Conservation (phyloP, 2,888 invertebrate species). For the Dione juno region DNA sequence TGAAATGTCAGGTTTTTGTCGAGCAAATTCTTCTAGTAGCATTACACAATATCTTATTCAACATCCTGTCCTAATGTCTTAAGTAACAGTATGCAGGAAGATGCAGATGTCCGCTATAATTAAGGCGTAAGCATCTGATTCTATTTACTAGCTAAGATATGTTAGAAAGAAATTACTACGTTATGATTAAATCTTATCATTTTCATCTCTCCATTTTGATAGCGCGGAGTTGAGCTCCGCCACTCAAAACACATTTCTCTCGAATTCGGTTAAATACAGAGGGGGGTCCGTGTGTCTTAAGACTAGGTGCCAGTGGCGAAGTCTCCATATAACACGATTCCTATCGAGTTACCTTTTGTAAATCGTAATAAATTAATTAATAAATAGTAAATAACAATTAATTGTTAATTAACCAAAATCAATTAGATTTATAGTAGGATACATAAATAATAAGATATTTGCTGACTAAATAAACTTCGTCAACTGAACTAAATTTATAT, state of each 20-base stretch:
- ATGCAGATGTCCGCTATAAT: conserved; percentile 2
- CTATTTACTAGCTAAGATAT: neutral
- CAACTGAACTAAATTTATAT: too few species aligned
- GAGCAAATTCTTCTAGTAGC: neutral
- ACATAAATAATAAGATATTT: too few species aligned
- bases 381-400: too few species aligned
- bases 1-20: neutral
- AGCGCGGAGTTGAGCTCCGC: neutral
- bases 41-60: conserved; percentile 18
- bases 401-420: too few species aligned
- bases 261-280: too few species aligned
- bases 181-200: neutral
- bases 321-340: too few species aligned
- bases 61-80: conserved; percentile 9
- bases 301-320: too few species aligned
- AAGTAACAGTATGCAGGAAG: conserved; percentile 10
- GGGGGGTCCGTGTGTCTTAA: too few species aligned
- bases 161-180: neutral
- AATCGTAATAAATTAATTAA: too few species aligned
- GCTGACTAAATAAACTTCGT: too few species aligned
- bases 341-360: too few species aligned
- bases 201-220: neutral
- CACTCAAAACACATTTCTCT: neutral
- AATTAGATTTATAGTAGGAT: too few species aligned
- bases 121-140: neutral